phyloP scores from a whole-genome alignment of 2,797 vertebrate species.

The Coregonus sp. region DNA sequence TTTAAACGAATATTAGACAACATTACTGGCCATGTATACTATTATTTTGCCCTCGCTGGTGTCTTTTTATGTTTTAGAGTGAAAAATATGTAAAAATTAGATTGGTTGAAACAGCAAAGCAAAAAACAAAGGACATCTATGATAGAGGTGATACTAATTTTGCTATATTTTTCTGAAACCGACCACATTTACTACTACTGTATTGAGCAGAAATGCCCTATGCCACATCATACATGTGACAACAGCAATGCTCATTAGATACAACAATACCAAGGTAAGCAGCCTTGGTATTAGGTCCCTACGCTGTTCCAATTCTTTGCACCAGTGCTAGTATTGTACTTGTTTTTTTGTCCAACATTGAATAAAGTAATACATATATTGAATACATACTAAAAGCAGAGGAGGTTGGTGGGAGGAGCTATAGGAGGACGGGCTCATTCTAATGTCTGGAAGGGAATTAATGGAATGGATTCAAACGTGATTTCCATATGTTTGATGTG shows the following conservation, averaged over 20 bases:
- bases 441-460: too few relatives aligned
- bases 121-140: conserved; percentile 39
- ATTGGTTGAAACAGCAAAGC: conserved; percentile 30
- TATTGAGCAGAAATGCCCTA: neutral
- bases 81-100: conserved; percentile 29
- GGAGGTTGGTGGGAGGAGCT: too few relatives aligned
- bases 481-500: too few relatives aligned
- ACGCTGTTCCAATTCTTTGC: neutral
- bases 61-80: conserved; percentile 41
- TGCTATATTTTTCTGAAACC: neutral
- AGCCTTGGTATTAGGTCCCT: neutral
- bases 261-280: neutral
- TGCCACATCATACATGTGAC: neutral
- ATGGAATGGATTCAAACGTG: too few relatives aligned
- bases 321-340: neutral
- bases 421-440: too few relatives aligned
- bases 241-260: neutral
- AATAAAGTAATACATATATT: neutral
- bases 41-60: conserved; percentile 26
- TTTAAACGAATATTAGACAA: conserved; percentile 22
- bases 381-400: neutral
- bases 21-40: conserved; percentile 32
- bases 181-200: neutral
- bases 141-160: conserved; percentile 13
- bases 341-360: neutral